These are phyloP conservation scores for Reinhardtius hippoglossoides DNA, from an alignment of 2,113 vertebrate species.

Conservation along the genomic window DNA sequence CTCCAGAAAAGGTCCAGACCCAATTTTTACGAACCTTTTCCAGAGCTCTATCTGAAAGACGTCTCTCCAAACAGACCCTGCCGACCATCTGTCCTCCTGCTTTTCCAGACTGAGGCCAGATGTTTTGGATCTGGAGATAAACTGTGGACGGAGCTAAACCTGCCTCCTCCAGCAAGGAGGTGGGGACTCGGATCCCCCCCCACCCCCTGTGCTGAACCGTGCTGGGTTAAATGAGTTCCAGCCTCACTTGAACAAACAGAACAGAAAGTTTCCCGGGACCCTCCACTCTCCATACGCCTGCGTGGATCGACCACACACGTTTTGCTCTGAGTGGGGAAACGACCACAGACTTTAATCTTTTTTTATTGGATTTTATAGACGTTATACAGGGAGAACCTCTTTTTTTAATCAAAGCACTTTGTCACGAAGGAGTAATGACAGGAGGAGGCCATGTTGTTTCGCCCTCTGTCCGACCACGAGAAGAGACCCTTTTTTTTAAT, in stretches of 20 bases:
- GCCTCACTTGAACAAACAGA: background rate
- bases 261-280: background rate
- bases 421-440: conserved; percentile 27
- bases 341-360: conserved; percentile 60
- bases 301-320: conserved; percentile 36
- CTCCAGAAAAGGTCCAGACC: no score
- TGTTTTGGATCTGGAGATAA: background rate
- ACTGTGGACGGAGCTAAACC: background rate
- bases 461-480: no score
- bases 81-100: no score
- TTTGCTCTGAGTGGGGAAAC: conserved; percentile 58
- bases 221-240: background rate
- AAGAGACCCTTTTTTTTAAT: background rate
- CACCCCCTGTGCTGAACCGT: no score
- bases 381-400: conserved; percentile 34
- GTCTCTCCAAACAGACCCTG: no score
- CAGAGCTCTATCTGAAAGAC: no score
- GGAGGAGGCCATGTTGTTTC: background rate
- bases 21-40: no score
- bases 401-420: conserved; percentile 67
- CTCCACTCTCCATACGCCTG: conserved; percentile 15
- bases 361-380: conserved; percentile 44
- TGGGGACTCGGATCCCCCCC: background rate
- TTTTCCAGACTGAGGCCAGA: background rate
- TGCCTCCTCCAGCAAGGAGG: background rate